Percentiles rank a stretch among this genome's conserved stretches.
Evolutionary conservation across 2,888 invertebrate species (phyloP).

Genomic region (Patella caerulea): DNA sequence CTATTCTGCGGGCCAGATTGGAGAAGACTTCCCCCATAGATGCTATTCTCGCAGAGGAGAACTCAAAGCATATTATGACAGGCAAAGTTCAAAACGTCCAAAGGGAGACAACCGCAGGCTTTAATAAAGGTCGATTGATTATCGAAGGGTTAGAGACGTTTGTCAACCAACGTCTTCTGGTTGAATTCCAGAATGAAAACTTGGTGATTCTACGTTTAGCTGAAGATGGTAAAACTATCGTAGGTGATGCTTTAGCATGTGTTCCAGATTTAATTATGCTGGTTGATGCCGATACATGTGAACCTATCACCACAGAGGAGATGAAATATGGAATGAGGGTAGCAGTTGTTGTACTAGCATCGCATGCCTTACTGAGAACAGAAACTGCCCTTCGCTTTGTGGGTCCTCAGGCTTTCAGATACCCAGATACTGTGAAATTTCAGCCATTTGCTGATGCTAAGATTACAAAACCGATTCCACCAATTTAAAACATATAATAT

Average conservation of each 20-base stretch:
- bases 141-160: conserved; percentile 39
- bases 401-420: conserved; percentile 61
- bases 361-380: conserved; percentile 45
- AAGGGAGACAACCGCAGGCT: conserved; percentile 56
- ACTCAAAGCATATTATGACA: conserved; percentile 46
- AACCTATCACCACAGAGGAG: conserved; percentile 63
- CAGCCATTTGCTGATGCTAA: conserved; percentile 36
- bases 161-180: conserved; percentile 33
- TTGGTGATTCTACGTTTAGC: conserved; percentile 46
- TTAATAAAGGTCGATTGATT: conserved; percentile 54
- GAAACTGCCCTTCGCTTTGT: conserved; percentile 53
- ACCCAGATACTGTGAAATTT: conserved; percentile 41
- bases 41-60: conserved; percentile 49
- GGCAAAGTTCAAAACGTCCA: conserved; percentile 61
- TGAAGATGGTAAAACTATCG: conserved; percentile 12
- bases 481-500: conserved; percentile 12
- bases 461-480: conserved; percentile 33
- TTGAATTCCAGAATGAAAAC: conserved; percentile 68
- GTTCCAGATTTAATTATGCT: conserved; percentile 64
- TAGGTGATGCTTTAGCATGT: conserved; percentile 44
- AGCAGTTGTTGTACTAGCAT: conserved; percentile 55
- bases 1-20: conserved; percentile 52
- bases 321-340: conserved; percentile 63
- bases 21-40: conserved; percentile 50
- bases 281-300: conserved; percentile 60